These are phyloP conservation scores for Sebastes aleutianus DNA, from an alignment of 2,797 vertebrate species.

Conservation along the genomic window DNA sequence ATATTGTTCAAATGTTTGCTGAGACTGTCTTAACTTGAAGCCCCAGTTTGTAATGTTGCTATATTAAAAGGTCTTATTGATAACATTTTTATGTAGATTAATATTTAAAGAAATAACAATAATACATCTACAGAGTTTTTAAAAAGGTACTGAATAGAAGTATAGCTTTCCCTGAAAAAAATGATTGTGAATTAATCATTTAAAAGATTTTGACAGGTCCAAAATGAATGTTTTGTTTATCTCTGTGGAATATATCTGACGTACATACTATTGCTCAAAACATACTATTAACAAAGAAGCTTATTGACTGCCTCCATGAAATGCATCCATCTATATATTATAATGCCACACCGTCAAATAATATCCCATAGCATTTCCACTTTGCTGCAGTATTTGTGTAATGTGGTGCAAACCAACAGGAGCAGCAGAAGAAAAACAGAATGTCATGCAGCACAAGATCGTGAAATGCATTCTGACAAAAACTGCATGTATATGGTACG, in stretches of 20 bases:
- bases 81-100: too few relatives aligned
- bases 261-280: neutral
- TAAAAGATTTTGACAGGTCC: too few relatives aligned
- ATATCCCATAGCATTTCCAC: conserved; percentile 36
- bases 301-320: conserved; percentile 5
- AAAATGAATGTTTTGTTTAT: too few relatives aligned
- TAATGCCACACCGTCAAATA: conserved; percentile 27
- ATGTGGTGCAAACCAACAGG: conserved; percentile 32
- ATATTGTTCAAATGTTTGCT: neutral
- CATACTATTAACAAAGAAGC: neutral
- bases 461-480: conserved; percentile 55
- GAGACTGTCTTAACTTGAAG: neutral
- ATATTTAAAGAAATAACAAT: too few relatives aligned
- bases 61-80: neutral
- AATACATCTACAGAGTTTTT: too few relatives aligned
- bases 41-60: neutral
- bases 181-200: too few relatives aligned
- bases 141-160: too few relatives aligned
- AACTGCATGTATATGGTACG: conserved; percentile 21
- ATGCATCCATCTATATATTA: conserved; percentile 43
- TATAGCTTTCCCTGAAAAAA: too few relatives aligned
- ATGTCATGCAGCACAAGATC: conserved; percentile 4
- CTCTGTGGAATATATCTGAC: too few relatives aligned
- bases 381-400: conserved; percentile 41
- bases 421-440: conserved; percentile 28